A percentile compares a stretch with the other conserved stretches of the same genome.
phyloP scores from a whole-genome alignment of 2,888 invertebrate genomes.

The Nemurella pictetii region DNA sequence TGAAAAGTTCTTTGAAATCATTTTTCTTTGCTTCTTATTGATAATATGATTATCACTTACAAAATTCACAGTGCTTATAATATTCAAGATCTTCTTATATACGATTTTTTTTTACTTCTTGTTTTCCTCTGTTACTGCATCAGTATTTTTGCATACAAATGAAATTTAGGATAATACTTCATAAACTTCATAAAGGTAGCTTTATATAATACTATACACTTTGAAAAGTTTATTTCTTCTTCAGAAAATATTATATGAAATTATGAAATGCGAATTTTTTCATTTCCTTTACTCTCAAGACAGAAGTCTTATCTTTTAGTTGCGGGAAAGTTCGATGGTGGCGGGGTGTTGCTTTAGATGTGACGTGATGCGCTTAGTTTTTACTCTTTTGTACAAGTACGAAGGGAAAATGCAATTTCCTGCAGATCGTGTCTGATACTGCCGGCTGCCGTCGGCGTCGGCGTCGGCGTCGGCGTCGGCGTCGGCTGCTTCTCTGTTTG shows the following conservation, averaged over 20 bases:
- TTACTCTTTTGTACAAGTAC: conserved; percentile 26
- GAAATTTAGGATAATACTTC: conserved; percentile 2
- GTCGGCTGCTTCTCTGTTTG: background rate
- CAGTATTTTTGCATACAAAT: conserved; percentile 24
- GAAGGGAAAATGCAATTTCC: conserved; percentile 30
- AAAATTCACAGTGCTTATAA: background rate
- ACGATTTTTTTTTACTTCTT: no score
- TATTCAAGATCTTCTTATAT: background rate
- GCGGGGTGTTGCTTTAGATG: conserved; percentile 4
- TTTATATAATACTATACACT: conserved; percentile 5
- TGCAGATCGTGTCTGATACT: conserved; percentile 23
- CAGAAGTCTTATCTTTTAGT: conserved; percentile 13
- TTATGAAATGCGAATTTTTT: conserved; percentile 16
- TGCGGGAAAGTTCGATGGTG: background rate
- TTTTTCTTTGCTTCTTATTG: background rate
- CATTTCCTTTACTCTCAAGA: conserved; percentile 13
- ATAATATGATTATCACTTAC: background rate
- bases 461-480: background rate
- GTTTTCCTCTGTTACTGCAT: background rate
- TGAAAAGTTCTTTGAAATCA: background rate
- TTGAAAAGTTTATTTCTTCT: background rate
- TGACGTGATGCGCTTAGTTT: conserved; percentile 27
- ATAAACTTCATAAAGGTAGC: background rate
- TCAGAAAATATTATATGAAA: conserved; percentile 9
- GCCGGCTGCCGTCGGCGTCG: background rate